These are phyloP conservation scores for Sebastes trivittatus DNA, from an alignment of 2,797 vertebrate species.

Conservation along the genomic window DNA sequence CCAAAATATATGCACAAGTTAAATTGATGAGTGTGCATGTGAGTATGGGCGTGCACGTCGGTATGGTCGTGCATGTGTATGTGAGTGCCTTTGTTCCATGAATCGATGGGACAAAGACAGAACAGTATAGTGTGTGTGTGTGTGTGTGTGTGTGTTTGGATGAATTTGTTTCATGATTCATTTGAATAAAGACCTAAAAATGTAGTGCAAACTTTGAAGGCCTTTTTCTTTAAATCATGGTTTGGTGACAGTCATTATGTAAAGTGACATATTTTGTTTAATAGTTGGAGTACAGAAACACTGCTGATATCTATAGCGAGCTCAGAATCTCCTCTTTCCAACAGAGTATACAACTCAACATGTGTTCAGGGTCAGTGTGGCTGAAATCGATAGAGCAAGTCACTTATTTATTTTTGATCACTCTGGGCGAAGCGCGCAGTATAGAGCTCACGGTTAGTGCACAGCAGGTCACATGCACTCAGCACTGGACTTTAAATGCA, in stretches of 20 bases:
- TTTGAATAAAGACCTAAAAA: not conserved
- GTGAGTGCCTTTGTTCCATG: not conserved
- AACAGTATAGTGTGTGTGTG: not conserved
- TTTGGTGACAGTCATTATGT: not conserved
- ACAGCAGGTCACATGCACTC: too few relatives aligned
- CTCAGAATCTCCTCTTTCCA: not conserved
- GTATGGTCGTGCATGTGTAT: not conserved
- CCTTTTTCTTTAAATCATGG: not conserved
- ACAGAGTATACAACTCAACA: too few relatives aligned
- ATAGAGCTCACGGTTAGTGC: too few relatives aligned
- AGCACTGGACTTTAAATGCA: too few relatives aligned
- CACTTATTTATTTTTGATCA: not conserved
- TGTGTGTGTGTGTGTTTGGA: not conserved
- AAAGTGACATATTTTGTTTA: not conserved
- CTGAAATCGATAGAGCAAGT: not conserved
- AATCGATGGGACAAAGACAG: not conserved
- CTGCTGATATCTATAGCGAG: not conserved
- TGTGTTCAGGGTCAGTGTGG: not conserved
- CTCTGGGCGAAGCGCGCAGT: too few relatives aligned
- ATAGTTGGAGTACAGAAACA: not conserved
- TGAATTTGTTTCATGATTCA: not conserved
- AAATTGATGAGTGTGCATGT: not conserved
- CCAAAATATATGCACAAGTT: not conserved
- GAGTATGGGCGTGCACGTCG: not conserved
- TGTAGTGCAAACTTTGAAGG: not conserved